Evolutionary conservation across 2,113 vertebrate genomes (phyloP), one percentile per base, ranked within the genome.

Genomic region (Cyprinodon brontotheroides): DNA sequence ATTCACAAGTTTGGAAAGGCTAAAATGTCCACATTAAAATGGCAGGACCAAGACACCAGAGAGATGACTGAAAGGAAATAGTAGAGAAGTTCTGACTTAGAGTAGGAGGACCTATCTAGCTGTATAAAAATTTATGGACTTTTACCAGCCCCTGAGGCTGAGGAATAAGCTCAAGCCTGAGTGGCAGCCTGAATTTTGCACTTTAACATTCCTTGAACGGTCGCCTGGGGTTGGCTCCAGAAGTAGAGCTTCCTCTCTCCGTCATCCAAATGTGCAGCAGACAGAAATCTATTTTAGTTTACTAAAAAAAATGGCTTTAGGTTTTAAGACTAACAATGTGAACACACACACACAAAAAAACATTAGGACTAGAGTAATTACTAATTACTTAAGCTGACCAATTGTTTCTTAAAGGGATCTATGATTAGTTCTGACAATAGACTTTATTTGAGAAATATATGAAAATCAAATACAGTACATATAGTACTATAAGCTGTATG

Each of bases 1-100:
- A 53, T 72, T 74, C 76, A 84, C 65, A 81, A 75, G 84, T 73
- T 84, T 75, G 11, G 87, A 73, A 61, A 50, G 61, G 75, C 80
- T 84, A 70, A 86, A 82, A 87, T 67, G 82, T 85, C 61, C 45
- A 86, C 66, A 48, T 74, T 40, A 53, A 73, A 43, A 72, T 6
- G 75, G 83, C 72, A 67, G 74, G 65, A 61, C 50, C 15, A 65
- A 79, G 74, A 76, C 80, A 86, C 65, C 74, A 17, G 43, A 76
- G 81, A 81, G 20, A 39, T 1, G 59, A 29, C 63, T 37, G 57
- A 48, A 62, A 63, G 53, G 61, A 61, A 20, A 67, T 0, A 0
- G 15, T 81, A 45, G 47, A 66, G 65, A 59, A 41, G 61, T 38
- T 70, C 4, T 0, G 45, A 39, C 37, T 64, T 48, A 12, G 43